Evolutionary conservation across 2,113 vertebrate genomes (phyloP), one percentile per base, ranked within the genome.

Genomic region (Cygnus atratus): DNA sequence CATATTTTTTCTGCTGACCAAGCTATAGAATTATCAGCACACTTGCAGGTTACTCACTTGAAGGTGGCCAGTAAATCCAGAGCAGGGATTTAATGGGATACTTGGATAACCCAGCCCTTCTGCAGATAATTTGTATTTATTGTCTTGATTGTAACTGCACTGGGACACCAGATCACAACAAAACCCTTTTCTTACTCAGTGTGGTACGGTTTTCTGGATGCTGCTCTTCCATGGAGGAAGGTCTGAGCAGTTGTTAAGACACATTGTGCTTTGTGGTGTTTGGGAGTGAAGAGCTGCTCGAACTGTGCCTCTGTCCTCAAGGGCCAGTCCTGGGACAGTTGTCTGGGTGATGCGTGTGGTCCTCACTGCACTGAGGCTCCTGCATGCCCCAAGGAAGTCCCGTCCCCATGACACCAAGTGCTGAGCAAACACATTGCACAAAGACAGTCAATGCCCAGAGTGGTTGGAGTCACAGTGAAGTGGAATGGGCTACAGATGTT

Each of bases 371-470:
- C 1, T 11, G 29, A 72, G 6, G 26, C 11, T 81, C 22, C 14
- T 12, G 3, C 0, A 2, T 50, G 8, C 29, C 31, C 19, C 1
- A 0, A 63, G 14, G 66, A 67, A 78, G 25, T 35, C 41, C 1
- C 9, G 6, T 57, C 7, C 20, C 24, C 3, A 11, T 8, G 20
- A 14, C 10, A 28, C 18, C 20, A 13, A 29, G 28, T 16, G 20
- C 13, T 29, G 18, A 61, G n/a, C 57, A 68, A 82, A 39, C 4
- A 21, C 10, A 1, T 1, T 11, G 20, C n/a, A 52, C 14, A 76
- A 59, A 63, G 33, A 11, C 29, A 77, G 21, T 6, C 16, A 19
- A 26, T 33, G 25, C 13, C 21, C 10, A 25, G 20, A 54, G 24
- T 20, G 41, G 13, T 26, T 41, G 24, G 15, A 44, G 28, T 8